These are phyloP conservation scores for Eupristina koningsbergeri DNA, from an alignment of 1,140 invertebrate genomes.

Conservation along the genomic window DNA sequence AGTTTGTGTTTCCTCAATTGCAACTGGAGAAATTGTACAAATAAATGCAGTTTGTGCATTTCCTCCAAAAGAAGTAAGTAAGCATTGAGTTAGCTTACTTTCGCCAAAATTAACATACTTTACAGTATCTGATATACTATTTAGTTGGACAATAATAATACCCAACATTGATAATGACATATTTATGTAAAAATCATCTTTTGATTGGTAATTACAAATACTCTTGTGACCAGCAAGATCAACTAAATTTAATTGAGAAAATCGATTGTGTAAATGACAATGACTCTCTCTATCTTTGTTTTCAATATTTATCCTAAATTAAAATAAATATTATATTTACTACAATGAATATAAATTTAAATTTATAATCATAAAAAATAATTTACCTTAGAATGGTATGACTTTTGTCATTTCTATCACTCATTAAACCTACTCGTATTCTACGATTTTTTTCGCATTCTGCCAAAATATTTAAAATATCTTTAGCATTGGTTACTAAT, in stretches of 20 bases:
- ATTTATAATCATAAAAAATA: constrained; percentile 56
- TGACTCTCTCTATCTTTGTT: constrained; percentile 61
- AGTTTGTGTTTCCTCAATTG: constrained; percentile 80
- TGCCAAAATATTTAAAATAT: constrained; percentile 77
- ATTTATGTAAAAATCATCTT: constrained; percentile 86
- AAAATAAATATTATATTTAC: background rate
- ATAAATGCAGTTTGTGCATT: constrained; percentile 87
- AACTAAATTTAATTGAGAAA: constrained; percentile 84
- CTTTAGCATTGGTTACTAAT: constrained; percentile 75
- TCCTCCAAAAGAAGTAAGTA: constrained; percentile 85
- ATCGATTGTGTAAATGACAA: constrained; percentile 72
- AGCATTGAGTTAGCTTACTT: constrained; percentile 84
- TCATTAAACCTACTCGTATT: constrained; percentile 84
- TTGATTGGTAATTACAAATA: constrained; percentile 78
- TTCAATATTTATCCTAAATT: constrained; percentile 57
- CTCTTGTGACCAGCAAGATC: constrained; percentile 88
- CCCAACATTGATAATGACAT: constrained; percentile 67
- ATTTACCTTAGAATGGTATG: constrained; percentile 81
- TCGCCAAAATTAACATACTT: constrained; percentile 81
- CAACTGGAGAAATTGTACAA: constrained; percentile 80
- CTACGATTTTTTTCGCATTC: constrained; percentile 80
- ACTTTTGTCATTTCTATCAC: constrained; percentile 83
- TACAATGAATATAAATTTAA: background rate
- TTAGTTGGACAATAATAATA: constrained; percentile 59
- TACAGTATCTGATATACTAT: constrained; percentile 52